A percentile compares a stretch with the other conserved stretches of the same genome.
These are phyloP conservation scores for Hippocampus barbouri DNA, from an alignment of 2,113 vertebrate species.

Conservation along the genomic window DNA sequence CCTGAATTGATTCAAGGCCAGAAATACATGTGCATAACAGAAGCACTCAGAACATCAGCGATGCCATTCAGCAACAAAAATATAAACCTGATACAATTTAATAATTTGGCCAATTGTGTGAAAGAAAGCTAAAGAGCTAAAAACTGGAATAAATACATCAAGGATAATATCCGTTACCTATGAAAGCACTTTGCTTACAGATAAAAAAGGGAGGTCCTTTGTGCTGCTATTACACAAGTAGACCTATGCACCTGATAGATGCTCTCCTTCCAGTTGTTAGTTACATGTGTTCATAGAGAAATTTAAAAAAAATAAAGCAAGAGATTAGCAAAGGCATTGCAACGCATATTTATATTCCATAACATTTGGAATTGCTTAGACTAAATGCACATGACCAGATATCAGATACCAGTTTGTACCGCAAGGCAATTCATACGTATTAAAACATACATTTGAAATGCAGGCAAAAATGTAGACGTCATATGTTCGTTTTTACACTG, in stretches of 20 bases:
- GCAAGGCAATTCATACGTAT: constrained; percentile 18
- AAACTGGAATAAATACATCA: constrained; percentile 1
- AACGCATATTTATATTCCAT: constrained; percentile 8
- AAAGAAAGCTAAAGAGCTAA: constrained; percentile 3
- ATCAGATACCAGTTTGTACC: constrained; percentile 4
- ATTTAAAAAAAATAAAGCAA: neutral
- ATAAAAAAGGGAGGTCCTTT: constrained; percentile 31
- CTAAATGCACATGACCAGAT: neutral
- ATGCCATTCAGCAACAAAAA: neutral
- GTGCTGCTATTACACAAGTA: constrained; percentile 23
- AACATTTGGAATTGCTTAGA: neutral
- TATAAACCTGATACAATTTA: neutral
- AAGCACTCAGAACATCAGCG: constrained; percentile 17
- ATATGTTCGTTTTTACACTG: neutral
- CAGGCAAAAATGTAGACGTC: neutral
- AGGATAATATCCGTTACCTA: constrained; percentile 1
- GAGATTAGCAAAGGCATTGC: neutral
- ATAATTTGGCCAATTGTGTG: constrained; percentile 8
- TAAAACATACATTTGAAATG: constrained; percentile 12
- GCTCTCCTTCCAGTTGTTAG: constrained; percentile 9
- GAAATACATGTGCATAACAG: constrained; percentile 26
- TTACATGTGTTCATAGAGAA: constrained; percentile 10
- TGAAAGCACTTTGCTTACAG: constrained; percentile 9
- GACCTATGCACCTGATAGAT: constrained; percentile 31
- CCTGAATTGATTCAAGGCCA: constrained; percentile 14